Evolutionary conservation across 2,888 invertebrate genomes (phyloP).

Genomic region (Eulithis prunata): DNA sequence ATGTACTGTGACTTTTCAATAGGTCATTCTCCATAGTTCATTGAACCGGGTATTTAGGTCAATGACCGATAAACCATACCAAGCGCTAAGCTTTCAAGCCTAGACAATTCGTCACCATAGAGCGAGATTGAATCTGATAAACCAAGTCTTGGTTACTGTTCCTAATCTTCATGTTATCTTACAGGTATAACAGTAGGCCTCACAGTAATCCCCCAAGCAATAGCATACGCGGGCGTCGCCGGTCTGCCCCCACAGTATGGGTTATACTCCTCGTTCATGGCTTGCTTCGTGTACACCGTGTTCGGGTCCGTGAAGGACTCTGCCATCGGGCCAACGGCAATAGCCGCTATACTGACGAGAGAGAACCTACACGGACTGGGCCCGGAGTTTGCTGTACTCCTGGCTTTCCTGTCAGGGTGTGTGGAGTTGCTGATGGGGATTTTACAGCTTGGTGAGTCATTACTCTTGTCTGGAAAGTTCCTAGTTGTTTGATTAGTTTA

Average conservation of each 20-base stretch:
- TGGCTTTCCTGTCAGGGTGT: constrained; percentile 89
- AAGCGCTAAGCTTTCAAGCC: too few species aligned
- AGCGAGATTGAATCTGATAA: too few species aligned
- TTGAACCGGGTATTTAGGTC: too few species aligned
- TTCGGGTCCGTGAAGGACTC: constrained; percentile 90
- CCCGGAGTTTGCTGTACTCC: constrained; percentile 88
- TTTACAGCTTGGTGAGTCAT: constrained; percentile 87
- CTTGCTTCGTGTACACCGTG: constrained; percentile 95
- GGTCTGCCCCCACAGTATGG: constrained; percentile 92
- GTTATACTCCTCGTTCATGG: constrained; percentile 97
- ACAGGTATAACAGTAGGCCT: constrained; percentile 87
- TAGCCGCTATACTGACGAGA: constrained; percentile 91
- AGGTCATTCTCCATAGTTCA: too few species aligned
- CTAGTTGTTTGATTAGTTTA: neutral
- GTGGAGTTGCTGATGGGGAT: constrained; percentile 89
- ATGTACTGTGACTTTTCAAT: too few species aligned
- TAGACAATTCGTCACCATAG: too few species aligned
- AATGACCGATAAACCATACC: too few species aligned
- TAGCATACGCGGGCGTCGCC: constrained; percentile 92
- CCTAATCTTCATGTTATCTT: neutral
- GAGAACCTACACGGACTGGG: constrained; percentile 89
- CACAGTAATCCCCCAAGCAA: constrained; percentile 93
- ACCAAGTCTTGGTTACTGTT: too few species aligned
- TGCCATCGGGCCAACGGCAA: constrained; percentile 94
- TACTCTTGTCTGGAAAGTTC: neutral